A percentile compares a stretch with the other conserved stretches of the same genome.
Conservation (phyloP, 2,113 vertebrate genomes). For the Panthera uncia region DNA sequence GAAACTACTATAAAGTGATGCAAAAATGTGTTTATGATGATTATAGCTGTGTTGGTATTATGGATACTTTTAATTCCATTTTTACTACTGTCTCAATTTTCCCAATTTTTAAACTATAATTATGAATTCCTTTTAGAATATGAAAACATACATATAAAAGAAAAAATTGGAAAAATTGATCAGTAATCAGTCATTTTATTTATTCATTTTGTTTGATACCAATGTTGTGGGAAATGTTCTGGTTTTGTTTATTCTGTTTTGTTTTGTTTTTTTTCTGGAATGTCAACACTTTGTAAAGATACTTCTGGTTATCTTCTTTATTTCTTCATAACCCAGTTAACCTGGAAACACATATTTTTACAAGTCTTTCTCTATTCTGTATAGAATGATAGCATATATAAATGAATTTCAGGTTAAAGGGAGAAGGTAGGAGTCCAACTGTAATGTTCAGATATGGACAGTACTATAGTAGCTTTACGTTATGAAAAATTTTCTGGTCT, state of each 20-base stretch:
- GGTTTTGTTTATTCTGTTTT: background rate
- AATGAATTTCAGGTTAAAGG: background rate
- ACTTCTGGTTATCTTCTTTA: background rate
- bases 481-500: background rate
- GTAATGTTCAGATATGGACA: background rate
- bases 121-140: background rate
- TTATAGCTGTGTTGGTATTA: background rate
- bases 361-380: background rate
- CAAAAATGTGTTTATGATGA: background rate
- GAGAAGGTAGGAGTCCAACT: background rate
- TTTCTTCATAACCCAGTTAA: background rate
- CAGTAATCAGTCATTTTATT: background rate
- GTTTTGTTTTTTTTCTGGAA: background rate
- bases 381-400: background rate
- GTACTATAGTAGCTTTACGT: background rate
- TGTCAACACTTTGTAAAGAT: background rate
- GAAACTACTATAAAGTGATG: background rate
- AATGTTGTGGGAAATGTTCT: background rate
- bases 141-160: background rate
- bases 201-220: background rate
- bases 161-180: background rate
- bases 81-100: background rate
- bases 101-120: background rate
- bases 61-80: background rate
- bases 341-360: background rate